A percentile compares a stretch with the other conserved stretches of the same genome.
Conservation (phyloP, 2,113 vertebrate genomes). For the Pluvialis apricaria region DNA sequence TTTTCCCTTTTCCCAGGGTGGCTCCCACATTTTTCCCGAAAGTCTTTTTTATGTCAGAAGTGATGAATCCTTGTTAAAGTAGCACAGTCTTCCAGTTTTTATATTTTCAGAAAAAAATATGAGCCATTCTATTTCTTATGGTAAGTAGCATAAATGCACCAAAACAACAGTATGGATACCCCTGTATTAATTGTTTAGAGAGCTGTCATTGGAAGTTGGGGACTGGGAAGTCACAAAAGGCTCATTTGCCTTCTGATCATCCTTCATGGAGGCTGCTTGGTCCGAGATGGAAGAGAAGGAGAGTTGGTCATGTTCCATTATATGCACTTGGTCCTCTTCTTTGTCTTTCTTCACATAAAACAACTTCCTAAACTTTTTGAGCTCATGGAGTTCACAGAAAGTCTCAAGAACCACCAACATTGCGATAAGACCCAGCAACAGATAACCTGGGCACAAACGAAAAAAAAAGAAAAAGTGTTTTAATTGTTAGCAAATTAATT, state of each 20-base stretch:
- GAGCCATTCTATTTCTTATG: conserved; percentile 16
- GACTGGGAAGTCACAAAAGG: conserved; percentile 76
- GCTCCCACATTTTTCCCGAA: conserved; percentile 8
- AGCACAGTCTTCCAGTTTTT: conserved; percentile 52
- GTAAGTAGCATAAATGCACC: conserved; percentile 20
- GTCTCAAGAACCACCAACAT: conserved; percentile 97
- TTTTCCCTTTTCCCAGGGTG: conserved; percentile 1
- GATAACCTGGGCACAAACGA: conserved; percentile 77
- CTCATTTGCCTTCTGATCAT: conserved; percentile 81
- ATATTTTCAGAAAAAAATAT: neutral
- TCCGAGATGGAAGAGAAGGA: conserved; percentile 88
- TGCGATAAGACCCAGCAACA: conserved; percentile 89
- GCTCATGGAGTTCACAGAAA: conserved; percentile 94
- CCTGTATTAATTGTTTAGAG: conserved; percentile 76
- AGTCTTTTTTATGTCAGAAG: conserved; percentile 20
- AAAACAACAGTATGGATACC: neutral
- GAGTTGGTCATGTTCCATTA: conserved; percentile 92
- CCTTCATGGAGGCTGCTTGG: conserved; percentile 69
- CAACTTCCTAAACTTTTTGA: conserved; percentile 93
- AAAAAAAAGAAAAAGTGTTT: neutral
- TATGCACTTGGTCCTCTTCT: conserved; percentile 84
- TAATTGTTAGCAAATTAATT: neutral
- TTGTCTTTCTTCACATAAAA: conserved; percentile 96
- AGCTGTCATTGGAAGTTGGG: conserved; percentile 70
- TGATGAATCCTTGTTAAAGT: conserved; percentile 31